Percentiles rank a stretch among this genome's conserved stretches.
Conservation (phyloP, 2,797 vertebrate genomes). For the Vultur gryphus region DNA sequence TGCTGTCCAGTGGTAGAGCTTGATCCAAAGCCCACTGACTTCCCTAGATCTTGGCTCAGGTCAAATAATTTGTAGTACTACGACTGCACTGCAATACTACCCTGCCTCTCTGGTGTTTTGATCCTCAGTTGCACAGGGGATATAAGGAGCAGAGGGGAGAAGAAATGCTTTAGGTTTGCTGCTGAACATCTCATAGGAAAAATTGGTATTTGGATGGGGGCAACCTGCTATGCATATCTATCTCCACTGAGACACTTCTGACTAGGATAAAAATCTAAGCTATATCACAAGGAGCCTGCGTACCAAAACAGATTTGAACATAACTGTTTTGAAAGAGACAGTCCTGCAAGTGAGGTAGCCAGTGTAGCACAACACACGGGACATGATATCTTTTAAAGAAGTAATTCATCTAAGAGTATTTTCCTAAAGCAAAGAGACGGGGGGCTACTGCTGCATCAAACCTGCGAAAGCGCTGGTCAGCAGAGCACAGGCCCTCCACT, state of each 20-base stretch:
- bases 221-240: not conserved
- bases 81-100: accelerated
- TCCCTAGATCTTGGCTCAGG: not conserved
- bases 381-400: not conserved
- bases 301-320: not conserved
- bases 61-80: not conserved
- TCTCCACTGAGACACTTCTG: not conserved
- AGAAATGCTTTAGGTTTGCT: not conserved
- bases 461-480: accelerated
- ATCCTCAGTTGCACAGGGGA: not conserved
- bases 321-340: not conserved
- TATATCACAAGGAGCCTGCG: not conserved
- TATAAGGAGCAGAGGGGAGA: not conserved
- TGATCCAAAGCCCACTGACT: not conserved
- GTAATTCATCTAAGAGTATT: not conserved
- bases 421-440: not conserved
- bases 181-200: not conserved
- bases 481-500: not conserved
- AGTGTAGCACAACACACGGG: not conserved
- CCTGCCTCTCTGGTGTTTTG: not conserved
- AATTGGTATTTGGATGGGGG: accelerated
- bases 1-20: not conserved
- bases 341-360: not conserved
- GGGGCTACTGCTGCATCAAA: not conserved
- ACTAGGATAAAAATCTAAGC: not conserved